Conservation (phyloP, 2,113 vertebrate species). For the Psilopogon haemacephalus region DNA sequence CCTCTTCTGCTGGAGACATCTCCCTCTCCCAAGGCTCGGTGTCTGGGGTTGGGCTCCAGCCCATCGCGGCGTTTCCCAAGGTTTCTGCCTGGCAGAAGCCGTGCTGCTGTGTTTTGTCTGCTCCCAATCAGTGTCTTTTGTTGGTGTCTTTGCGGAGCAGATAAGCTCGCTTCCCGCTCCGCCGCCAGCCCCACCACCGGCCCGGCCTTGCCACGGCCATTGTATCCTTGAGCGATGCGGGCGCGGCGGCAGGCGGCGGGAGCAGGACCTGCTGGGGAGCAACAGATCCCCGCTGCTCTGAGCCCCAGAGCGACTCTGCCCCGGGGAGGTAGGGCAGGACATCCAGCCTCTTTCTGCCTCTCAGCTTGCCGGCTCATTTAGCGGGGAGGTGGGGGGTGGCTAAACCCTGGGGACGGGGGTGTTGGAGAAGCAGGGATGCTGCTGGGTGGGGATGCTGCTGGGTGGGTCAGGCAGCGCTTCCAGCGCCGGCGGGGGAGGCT, state of each 20-base stretch:
- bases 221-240: neutral
- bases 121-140: slow-evolving; percentile 50
- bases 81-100: neutral
- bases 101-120: slow-evolving; percentile 53
- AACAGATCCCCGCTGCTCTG: neutral
- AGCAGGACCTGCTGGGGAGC: neutral
- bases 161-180: neutral
- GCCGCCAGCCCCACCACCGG: neutral
- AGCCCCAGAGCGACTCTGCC: neutral
- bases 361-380: neutral
- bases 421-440: neutral
- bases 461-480: neutral
- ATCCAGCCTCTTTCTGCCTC: neutral
- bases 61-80: slow-evolving; percentile 8
- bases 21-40: neutral
- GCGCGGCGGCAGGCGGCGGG: neutral
- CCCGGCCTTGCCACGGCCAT: neutral
- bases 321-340: neutral
- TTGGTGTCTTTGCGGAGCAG: slow-evolving; percentile 19
- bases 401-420: neutral
- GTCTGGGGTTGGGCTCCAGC: neutral
- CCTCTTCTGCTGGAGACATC: neutral
- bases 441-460: neutral
- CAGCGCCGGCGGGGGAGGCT: neutral
- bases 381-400: too few relatives aligned